These are phyloP conservation scores for Cebidichthys violaceus DNA, from an alignment of 2,113 vertebrate species.

Conservation along the genomic window DNA sequence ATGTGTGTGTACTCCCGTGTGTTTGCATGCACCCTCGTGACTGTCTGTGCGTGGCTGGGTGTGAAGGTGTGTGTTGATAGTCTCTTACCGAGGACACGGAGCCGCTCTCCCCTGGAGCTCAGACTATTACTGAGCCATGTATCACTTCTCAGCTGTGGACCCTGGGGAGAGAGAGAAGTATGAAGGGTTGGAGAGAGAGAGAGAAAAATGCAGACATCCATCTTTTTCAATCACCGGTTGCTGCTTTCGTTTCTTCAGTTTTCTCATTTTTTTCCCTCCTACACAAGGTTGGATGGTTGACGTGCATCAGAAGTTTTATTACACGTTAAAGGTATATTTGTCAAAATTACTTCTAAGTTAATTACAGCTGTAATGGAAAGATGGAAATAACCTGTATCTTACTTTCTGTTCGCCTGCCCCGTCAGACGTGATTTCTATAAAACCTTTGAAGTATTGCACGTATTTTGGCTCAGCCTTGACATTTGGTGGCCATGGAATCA, in stretches of 20 bases:
- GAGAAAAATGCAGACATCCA: constrained; percentile 24
- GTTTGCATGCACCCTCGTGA: constrained; percentile 40
- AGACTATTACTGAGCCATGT: constrained; percentile 61
- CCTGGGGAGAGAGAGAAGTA: constrained; percentile 35
- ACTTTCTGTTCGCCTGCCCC: neutral
- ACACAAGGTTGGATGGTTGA: neutral
- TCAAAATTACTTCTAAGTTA: neutral
- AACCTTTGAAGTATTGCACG: neutral
- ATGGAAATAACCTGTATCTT: neutral
- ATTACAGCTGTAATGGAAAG: neutral
- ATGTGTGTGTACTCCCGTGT: constrained; percentile 25
- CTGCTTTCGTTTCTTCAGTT: neutral
- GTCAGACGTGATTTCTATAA: neutral
- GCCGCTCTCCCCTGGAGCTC: constrained; percentile 56
- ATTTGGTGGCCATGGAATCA: neutral
- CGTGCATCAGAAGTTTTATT: neutral
- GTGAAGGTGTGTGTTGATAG: constrained; percentile 49
- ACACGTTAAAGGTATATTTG: neutral
- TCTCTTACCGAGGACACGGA: constrained; percentile 68
- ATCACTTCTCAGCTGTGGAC: constrained; percentile 63
- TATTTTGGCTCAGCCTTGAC: neutral
- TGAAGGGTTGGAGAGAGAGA: neutral
- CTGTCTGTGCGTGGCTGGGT: neutral
- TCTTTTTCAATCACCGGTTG: constrained; percentile 31
- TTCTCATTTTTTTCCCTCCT: neutral